A percentile compares a stretch with the other conserved stretches of the same genome.
Conservation (phyloP, 1,140 invertebrate genomes). For the Melipona quadrifasciata region DNA sequence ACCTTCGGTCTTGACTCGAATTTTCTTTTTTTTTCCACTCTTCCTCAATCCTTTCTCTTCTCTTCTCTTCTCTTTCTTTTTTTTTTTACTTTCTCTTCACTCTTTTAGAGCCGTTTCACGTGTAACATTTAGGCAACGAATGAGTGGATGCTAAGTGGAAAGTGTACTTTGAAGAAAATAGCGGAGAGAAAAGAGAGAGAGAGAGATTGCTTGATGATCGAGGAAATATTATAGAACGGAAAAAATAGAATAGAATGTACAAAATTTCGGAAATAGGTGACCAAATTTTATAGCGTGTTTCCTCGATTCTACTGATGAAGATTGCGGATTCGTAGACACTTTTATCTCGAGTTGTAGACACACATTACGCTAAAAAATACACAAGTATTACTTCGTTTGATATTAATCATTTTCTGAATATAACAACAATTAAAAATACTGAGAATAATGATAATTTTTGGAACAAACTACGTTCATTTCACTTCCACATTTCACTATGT, state of each 20-base stretch:
- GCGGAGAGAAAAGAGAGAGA: neutral
- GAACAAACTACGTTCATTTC: neutral
- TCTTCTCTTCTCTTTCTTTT: neutral
- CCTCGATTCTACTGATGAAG: neutral
- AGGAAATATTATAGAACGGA: neutral
- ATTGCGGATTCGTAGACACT: neutral
- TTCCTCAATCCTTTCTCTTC: too few relatives aligned
- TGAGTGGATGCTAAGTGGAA: neutral
- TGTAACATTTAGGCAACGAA: neutral
- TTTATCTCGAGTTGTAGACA: neutral
- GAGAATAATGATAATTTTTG: neutral
- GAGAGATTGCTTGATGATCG: neutral
- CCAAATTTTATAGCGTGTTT: neutral
- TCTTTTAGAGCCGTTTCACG: neutral
- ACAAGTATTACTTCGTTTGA: neutral
- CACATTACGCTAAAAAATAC: neutral
- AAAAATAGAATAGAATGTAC: neutral
- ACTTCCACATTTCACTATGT: too few relatives aligned
- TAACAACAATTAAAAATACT: neutral
- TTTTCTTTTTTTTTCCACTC: neutral
- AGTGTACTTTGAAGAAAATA: neutral
- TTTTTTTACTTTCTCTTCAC: neutral
- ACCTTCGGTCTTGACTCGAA: slow-evolving; percentile 14
- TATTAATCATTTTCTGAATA: neutral
- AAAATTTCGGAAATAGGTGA: neutral